Evolutionary conservation across 2,797 vertebrate species (phyloP).

Genomic region (Muraenolepis orangiensis): DNA sequence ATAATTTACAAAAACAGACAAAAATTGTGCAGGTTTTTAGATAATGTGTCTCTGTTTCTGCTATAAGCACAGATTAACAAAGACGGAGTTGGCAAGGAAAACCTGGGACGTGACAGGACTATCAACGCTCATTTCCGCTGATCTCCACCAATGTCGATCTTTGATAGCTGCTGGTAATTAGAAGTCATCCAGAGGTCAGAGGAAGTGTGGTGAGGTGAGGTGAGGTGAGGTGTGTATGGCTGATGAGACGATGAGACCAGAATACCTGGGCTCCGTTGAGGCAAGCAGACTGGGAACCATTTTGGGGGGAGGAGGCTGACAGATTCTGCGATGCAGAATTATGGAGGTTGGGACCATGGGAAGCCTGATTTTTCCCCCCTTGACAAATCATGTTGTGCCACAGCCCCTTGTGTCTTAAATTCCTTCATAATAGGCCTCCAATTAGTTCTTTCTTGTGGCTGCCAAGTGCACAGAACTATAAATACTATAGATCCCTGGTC

Average conservation of each 20-base stretch:
- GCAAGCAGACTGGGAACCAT: not conserved
- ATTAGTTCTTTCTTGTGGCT: not conserved
- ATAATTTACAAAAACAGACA: too few species aligned
- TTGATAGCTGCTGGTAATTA: slow-evolving; percentile 35
- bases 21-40: too few species aligned
- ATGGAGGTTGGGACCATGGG: too few species aligned
- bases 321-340: too few species aligned
- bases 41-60: slow-evolving; percentile 37
- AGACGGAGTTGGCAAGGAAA: slow-evolving; percentile 1
- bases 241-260: slow-evolving; percentile 27
- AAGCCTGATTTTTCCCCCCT: too few species aligned
- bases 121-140: slow-evolving; percentile 27
- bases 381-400: too few species aligned
- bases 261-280: too few species aligned
- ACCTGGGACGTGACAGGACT: slow-evolving; percentile 48
- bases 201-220: slow-evolving; percentile 25
- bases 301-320: too few species aligned
- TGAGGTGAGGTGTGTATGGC: slow-evolving; percentile 19
- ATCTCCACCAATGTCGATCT: slow-evolving; percentile 30
- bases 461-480: not conserved
- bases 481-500: not conserved
- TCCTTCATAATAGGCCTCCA: not conserved
- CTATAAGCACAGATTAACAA: slow-evolving; percentile 37
- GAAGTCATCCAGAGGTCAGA: slow-evolving; percentile 49
- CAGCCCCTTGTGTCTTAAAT: not conserved